These are phyloP conservation scores for Equus quagga DNA, from an alignment of 2,113 vertebrate species.

Conservation along the genomic window DNA sequence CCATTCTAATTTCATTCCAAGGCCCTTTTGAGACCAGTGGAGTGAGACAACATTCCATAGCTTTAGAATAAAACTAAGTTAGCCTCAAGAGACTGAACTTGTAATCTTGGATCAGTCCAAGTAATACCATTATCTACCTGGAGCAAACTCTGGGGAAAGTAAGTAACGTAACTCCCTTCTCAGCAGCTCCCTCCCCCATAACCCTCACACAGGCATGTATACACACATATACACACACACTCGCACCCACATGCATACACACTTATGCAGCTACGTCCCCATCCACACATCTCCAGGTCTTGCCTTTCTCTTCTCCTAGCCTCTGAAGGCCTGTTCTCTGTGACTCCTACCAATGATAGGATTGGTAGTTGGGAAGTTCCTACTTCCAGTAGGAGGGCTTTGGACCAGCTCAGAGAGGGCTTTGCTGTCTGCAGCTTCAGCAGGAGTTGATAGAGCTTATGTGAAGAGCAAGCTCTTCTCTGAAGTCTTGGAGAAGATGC, in stretches of 20 bases:
- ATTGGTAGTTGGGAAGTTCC: not conserved
- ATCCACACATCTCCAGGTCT: not conserved
- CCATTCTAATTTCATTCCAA: not conserved
- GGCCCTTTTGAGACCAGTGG: not conserved
- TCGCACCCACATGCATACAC: not conserved
- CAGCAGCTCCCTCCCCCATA: fast-evolving
- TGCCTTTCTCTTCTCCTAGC: not conserved
- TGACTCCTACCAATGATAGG: not conserved
- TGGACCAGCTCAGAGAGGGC: not conserved
- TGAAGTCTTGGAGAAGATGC: not conserved
- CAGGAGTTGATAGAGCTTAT: not conserved
- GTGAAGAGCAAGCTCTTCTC: not conserved
- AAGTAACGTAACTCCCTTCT: not conserved
- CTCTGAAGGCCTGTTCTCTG: not conserved
- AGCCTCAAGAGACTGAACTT: not conserved
- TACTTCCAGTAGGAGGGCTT: not conserved
- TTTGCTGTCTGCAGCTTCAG: not conserved
- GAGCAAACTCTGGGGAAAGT: not conserved
- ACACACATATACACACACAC: too few species aligned
- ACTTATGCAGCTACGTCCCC: not conserved
- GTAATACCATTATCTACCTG: not conserved
- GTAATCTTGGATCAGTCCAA: not conserved
- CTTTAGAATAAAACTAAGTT: not conserved
- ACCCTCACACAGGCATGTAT: fast-evolving
- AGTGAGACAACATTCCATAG: not conserved